These are phyloP conservation scores for Onychomys arenicola DNA, from an alignment of 2,797 vertebrate species.

Conservation along the genomic window DNA sequence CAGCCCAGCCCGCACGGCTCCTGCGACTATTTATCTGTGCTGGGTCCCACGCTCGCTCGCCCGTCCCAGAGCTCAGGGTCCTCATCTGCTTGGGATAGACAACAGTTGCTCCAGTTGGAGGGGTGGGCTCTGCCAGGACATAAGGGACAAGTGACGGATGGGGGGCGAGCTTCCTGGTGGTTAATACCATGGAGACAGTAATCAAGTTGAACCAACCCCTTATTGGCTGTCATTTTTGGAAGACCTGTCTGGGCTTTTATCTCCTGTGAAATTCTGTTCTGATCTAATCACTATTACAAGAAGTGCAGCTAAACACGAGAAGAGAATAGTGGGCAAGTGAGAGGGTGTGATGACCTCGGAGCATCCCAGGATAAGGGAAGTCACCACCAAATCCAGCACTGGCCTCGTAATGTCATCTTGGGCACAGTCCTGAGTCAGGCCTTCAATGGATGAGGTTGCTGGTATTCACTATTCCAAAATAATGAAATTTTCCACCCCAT, in stretches of 20 bases:
- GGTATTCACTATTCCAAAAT: background rate
- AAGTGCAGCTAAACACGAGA: background rate
- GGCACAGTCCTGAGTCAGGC: background rate
- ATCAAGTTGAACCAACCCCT: background rate
- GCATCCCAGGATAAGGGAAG: background rate
- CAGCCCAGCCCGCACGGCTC: background rate
- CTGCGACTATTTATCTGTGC: background rate
- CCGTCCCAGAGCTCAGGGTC: background rate
- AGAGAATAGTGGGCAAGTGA: background rate
- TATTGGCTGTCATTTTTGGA: background rate
- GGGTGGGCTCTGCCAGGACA: background rate
- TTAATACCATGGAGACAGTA: background rate
- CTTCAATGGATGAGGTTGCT: background rate
- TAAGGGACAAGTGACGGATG: background rate
- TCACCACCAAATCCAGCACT: background rate
- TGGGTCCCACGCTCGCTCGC: background rate
- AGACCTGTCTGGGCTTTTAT: background rate
- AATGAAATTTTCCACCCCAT: background rate
- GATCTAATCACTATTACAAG: background rate
- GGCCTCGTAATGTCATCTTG: accelerated
- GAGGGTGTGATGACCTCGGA: accelerated
- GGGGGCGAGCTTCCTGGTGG: background rate
- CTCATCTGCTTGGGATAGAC: background rate
- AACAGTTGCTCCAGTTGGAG: background rate
- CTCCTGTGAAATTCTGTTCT: background rate